These are phyloP conservation scores for Opisthocomus hoazin DNA, from an alignment of 2,113 vertebrate species.

Conservation along the genomic window DNA sequence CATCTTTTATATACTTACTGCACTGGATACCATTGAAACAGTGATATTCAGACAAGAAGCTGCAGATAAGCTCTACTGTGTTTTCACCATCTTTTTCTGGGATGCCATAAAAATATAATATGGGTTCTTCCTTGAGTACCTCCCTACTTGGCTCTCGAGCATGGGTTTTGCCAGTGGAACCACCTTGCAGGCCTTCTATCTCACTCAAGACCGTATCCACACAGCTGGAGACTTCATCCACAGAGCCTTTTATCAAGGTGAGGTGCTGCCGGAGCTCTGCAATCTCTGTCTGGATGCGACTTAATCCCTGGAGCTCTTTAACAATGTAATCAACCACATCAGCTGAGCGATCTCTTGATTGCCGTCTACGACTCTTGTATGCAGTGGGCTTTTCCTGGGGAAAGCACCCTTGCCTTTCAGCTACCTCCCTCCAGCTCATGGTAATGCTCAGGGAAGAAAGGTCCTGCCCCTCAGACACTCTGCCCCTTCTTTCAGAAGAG, in stretches of 20 bases:
- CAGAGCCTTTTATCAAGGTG: constrained; percentile 89
- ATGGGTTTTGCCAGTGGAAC: constrained; percentile 30
- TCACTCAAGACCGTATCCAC: constrained; percentile 91
- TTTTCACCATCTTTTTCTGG: constrained; percentile 76
- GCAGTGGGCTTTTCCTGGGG: neutral
- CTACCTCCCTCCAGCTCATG: constrained; percentile 61
- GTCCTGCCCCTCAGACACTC: constrained; percentile 43
- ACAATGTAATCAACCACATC: constrained; percentile 91
- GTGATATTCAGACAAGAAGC: constrained; percentile 71
- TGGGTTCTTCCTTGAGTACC: constrained; percentile 52
- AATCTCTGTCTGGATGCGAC: constrained; percentile 93
- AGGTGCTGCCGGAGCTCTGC: constrained; percentile 91
- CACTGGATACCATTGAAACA: constrained; percentile 76
- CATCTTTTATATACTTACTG: constrained; percentile 75
- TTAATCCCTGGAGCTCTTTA: constrained; percentile 93
- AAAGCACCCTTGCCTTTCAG: constrained; percentile 51
- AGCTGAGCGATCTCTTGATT: constrained; percentile 61
- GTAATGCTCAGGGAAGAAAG: constrained; percentile 50
- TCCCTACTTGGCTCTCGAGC: constrained; percentile 34
- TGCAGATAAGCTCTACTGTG: constrained; percentile 71
- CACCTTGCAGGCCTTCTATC: constrained; percentile 88
- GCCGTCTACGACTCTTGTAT: neutral
- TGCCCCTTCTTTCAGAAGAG: neutral
- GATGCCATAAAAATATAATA: constrained; percentile 77
- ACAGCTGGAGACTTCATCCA: constrained; percentile 94